Evolutionary conservation across 2,797 vertebrate genomes (phyloP).

Genomic region (Smutsia temminckii): DNA sequence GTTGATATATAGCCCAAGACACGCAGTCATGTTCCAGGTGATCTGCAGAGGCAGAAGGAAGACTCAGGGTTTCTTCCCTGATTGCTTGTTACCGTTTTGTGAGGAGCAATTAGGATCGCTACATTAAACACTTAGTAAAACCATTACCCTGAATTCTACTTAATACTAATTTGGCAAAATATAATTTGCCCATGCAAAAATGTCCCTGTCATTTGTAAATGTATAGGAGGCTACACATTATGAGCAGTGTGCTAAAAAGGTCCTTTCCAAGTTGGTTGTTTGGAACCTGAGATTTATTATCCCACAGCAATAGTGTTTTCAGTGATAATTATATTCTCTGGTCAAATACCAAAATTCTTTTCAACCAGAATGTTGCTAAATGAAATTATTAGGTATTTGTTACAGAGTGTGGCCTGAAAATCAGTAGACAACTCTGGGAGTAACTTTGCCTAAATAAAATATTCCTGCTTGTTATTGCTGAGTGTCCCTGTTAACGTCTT

Average conservation of each 20-base stretch:
- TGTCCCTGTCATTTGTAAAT: background rate
- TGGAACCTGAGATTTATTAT: conserved; percentile 5
- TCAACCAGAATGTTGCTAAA: background rate
- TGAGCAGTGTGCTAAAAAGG: background rate
- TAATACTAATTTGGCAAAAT: background rate
- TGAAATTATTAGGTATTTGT: background rate
- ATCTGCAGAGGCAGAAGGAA: background rate
- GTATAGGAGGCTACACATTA: background rate
- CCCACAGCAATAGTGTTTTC: background rate
- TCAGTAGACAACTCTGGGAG: background rate
- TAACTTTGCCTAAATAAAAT: background rate
- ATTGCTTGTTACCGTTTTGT: background rate
- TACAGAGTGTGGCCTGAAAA: background rate
- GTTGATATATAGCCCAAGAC: background rate
- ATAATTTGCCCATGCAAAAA: background rate
- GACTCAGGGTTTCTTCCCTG: background rate
- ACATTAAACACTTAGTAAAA: background rate
- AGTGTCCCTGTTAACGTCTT: background rate
- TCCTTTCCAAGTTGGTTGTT: background rate
- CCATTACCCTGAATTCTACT: background rate
- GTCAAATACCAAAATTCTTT: background rate
- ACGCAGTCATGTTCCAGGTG: background rate
- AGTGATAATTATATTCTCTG: background rate
- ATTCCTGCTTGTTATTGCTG: background rate
- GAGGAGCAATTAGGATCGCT: background rate